These are phyloP conservation scores for Drosophila micromelanica DNA, from an alignment of 1,140 invertebrate species.

Conservation along the genomic window DNA sequence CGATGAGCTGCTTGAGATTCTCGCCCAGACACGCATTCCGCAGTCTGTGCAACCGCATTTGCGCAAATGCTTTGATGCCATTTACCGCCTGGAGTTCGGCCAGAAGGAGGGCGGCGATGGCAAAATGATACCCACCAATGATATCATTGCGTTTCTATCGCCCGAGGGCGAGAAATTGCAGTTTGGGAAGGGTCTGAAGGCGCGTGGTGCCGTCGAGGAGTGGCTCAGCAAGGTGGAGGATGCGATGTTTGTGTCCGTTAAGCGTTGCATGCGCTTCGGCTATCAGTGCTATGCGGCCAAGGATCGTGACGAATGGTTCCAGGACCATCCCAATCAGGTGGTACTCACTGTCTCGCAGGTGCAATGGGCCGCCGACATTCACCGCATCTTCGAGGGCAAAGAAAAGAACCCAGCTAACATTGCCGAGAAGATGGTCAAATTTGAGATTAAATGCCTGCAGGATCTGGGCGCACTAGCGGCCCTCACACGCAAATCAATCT, in stretches of 20 bases:
- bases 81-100: conserved; percentile 91
- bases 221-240: conserved; percentile 95
- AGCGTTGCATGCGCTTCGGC: conserved; percentile 89
- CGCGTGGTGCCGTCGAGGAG: conserved; percentile 94
- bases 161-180: conserved; percentile 92
- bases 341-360: conserved; percentile 93
- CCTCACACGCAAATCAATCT: conserved; percentile 90
- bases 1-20: conserved; percentile 95
- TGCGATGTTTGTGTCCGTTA: conserved; percentile 92
- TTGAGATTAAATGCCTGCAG: conserved; percentile 89
- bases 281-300: conserved; percentile 82
- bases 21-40: conserved; percentile 94
- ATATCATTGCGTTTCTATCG: conserved; percentile 94
- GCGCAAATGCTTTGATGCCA: conserved; percentile 95
- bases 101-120: conserved; percentile 84
- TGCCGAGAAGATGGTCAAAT: conserved; percentile 86
- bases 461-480: conserved; percentile 91
- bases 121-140: conserved; percentile 87
- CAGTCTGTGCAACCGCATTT: conserved; percentile 95
- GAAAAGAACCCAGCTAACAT: conserved; percentile 76
- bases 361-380: conserved; percentile 92
- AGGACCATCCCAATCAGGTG: conserved; percentile 85
- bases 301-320: conserved; percentile 80
- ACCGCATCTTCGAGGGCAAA: conserved; percentile 88
- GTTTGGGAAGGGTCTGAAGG: conserved; percentile 92